Base-by-base conservation (phyloP, 2,888 invertebrate genomes). In the Leptogaster cylindrica region DNA sequence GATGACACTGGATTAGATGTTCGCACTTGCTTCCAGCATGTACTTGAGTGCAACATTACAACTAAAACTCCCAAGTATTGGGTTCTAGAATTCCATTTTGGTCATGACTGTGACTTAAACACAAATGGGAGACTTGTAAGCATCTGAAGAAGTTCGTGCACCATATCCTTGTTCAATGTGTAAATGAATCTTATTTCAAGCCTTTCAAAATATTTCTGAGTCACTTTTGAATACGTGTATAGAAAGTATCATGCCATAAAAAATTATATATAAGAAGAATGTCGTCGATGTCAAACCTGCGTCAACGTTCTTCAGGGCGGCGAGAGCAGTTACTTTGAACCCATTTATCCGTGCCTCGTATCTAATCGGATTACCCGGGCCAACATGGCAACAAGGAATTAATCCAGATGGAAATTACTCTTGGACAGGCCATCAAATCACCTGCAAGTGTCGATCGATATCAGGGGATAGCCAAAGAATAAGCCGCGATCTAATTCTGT, bases 341-440 rank as follows among this genome's bases (percentile, higher is more conserved):
- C 33, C 31, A 33, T 14, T 31, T 31, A 52, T 31, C 52, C 31
- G n/a, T 36, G 36, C n/a, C 16, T 20, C 33, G 18, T 31, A 16
- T 52, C 33, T 52, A 52, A 52, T 52, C 52, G 52, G 52, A 52
- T 52, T 52, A 52, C 33, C 52, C n/a, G 31, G 44, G 23, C 52
- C 31, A 52, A 52, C 14, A 50, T 50, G 52, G 16, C 33, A 52
- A 31, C 16, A 33, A 20, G 14, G 20, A 16, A 33, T 31, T 52
- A 33, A 52, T 52, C 52, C 52, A 52, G 33, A 28, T 18, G 31
- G 33, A 52, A 52, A 20, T 52, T 18, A 52, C 28, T 18, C 52
- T 18, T 16, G 16, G 52, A 31, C 25, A 8, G 25, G 25, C 27
- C 27, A 14, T 50, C 10, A 6, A 8, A 28, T 50, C 23, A 50